These are phyloP conservation scores for Psophia crepitans DNA, from an alignment of 2,113 vertebrate species.

Conservation along the genomic window DNA sequence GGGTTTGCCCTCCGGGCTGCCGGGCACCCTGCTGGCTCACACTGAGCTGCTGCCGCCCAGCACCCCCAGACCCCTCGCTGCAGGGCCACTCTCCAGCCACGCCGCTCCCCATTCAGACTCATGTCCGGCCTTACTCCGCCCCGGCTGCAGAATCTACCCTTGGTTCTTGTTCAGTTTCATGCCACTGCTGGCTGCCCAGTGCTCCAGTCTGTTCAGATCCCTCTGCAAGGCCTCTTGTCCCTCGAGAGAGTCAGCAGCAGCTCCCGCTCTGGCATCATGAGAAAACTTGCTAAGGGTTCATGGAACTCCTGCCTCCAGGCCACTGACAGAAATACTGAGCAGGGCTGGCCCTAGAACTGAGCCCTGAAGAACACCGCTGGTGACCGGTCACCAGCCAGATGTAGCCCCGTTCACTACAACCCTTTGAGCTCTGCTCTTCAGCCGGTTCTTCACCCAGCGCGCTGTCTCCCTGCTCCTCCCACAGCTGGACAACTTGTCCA, in stretches of 20 bases:
- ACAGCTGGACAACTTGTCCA: background rate
- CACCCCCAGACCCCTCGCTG: background rate
- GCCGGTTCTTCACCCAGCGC: background rate
- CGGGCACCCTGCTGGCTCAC: background rate
- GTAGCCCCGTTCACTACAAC: background rate
- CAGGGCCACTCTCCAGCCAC: background rate
- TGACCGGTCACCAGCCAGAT: fast-evolving
- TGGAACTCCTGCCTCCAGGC: background rate
- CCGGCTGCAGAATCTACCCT: background rate
- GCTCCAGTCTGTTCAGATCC: background rate
- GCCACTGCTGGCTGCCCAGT: background rate
- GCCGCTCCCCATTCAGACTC: background rate
- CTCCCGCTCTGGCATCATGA: background rate
- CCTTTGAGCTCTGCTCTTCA: background rate
- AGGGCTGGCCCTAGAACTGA: background rate
- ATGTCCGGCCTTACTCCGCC: background rate
- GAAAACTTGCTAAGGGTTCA: background rate
- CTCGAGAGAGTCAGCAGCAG: background rate
- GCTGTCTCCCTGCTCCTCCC: background rate
- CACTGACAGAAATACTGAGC: background rate
- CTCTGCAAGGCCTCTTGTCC: background rate
- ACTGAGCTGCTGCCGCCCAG: background rate
- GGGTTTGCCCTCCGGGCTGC: background rate
- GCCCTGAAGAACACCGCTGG: fast-evolving
- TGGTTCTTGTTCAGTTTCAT: background rate